Evolutionary conservation across 2,888 invertebrate species (phyloP).

Genomic region (Agonopterix alstromeriana): DNA sequence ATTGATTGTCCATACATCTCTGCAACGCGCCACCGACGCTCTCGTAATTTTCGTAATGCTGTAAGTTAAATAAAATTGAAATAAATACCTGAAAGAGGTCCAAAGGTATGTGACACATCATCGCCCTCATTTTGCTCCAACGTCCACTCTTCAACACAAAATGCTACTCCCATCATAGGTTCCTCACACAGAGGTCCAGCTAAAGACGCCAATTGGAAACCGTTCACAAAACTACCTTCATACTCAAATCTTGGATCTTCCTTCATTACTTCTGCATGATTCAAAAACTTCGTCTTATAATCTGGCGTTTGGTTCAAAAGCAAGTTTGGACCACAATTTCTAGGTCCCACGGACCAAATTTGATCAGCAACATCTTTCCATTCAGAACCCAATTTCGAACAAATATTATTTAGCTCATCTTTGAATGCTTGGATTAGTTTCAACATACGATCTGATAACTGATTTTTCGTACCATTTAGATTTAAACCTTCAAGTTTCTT

Average conservation of each 20-base stretch:
- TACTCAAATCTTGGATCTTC: slow-evolving; percentile 78
- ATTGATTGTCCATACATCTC: too few species aligned
- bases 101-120: slow-evolving; percentile 54
- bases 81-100: slow-evolving; percentile 74
- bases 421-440: slow-evolving; percentile 67
- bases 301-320: slow-evolving; percentile 87
- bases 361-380: slow-evolving; percentile 76
- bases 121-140: slow-evolving; percentile 62
- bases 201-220: slow-evolving; percentile 89
- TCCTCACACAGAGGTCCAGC: slow-evolving; percentile 98
- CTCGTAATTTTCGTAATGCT: too few species aligned
- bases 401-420: slow-evolving; percentile 76
- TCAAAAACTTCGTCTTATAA: slow-evolving; percentile 70
- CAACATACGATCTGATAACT: slow-evolving; percentile 56
- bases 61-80: background rate
- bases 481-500: slow-evolving; percentile 40
- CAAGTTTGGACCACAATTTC: slow-evolving; percentile 92
- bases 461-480: slow-evolving; percentile 40
- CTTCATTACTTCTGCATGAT: slow-evolving; percentile 48
- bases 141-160: slow-evolving; percentile 91
- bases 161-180: slow-evolving; percentile 96
- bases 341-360: slow-evolving; percentile 96
- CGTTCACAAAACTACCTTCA: slow-evolving; percentile 90
- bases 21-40: too few species aligned
- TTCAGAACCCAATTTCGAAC: slow-evolving; percentile 74